A percentile compares a stretch with the other conserved stretches of the same genome.
Conservation (phyloP, 2,113 vertebrate species). For the Ageneiosus marmoratus region DNA sequence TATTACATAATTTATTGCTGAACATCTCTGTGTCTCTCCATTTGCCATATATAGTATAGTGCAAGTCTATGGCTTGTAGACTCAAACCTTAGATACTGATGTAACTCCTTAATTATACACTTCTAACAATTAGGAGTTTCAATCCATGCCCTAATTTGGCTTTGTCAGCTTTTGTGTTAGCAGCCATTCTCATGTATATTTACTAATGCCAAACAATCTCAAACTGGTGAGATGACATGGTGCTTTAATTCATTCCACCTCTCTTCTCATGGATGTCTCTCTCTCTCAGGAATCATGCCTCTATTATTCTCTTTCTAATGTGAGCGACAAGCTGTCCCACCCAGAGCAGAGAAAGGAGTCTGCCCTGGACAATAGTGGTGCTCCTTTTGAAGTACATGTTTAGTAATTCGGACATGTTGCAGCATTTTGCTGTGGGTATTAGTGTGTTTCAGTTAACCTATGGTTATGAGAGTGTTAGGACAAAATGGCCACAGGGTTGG, state of each 20-base stretch:
- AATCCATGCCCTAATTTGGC: background rate
- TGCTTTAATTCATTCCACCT: slow-evolving; percentile 66
- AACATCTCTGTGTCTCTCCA: slow-evolving; percentile 48
- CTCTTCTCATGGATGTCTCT: slow-evolving; percentile 43
- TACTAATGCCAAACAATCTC: slow-evolving; percentile 12
- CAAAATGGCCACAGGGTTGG: background rate
- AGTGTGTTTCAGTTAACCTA: slow-evolving; percentile 11
- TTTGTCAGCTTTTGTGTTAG: slow-evolving; percentile 9
- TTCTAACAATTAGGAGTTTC: background rate
- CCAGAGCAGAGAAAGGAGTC: slow-evolving; percentile 70
- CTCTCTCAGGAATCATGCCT: slow-evolving; percentile 58
- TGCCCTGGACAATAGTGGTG: slow-evolving; percentile 62
- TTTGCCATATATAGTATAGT: slow-evolving; percentile 21
- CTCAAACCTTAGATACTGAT: slow-evolving; percentile 1
- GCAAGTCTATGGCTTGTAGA: slow-evolving; percentile 1
- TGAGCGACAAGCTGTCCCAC: slow-evolving; percentile 73
- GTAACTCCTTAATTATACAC: slow-evolving; percentile 3
- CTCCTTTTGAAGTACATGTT: slow-evolving; percentile 71
- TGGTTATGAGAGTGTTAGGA: slow-evolving; percentile 14
- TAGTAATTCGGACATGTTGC: slow-evolving; percentile 46
- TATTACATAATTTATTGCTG: slow-evolving; percentile 69
- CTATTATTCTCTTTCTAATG: slow-evolving; percentile 74
- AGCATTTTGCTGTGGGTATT: slow-evolving; percentile 52
- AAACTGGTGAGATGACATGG: slow-evolving; percentile 53
- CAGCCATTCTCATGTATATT: slow-evolving; percentile 1